Evolutionary conservation across 2,888 invertebrate species (phyloP), one percentile per base, ranked within the genome.

Genomic region (Acrocyrtus sp.): DNA sequence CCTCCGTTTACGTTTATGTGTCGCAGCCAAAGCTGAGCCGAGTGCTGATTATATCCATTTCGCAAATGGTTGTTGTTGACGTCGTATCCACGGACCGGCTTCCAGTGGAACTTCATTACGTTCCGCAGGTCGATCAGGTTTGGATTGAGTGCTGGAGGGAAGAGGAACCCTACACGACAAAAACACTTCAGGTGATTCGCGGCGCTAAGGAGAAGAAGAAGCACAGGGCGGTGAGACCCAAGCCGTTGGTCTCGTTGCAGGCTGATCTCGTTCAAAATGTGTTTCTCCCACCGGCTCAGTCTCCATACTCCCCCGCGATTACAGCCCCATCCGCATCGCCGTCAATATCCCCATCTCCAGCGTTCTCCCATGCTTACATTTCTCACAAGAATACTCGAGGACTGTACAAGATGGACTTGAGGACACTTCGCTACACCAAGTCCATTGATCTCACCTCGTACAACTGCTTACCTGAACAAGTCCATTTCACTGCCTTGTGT

Each of bases 191-290:
- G 82, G 88, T 92, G n/a, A 91, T 92, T 78, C 84, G 91, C 50
- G 90, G 90, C 82, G 91, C 91, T 26, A 88, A 89, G n/a, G 89
- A 91, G 83, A 90, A 90, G 83, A 86, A 89, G 70, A 90, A 90
- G 82, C 92, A 92, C 83, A 89, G 89, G 82, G 90, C 90, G 0
- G 89, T 90, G 1, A 90, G 90, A 83, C 90, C 90, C 1, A 90
- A 91, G 82, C 91, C 91, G 0, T 90, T 92, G 45, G 91, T 91
- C 82, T 17, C 90, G 90, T 82, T 91, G 91, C 82, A 91, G 91
- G 63, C 70, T 83, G 91, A 92, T 84, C 86, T 91, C 80, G 90
- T 91, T 6, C 87, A 87, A 79, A 87, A 88, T 65, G 84, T 90
- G 27, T 90, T 88, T 83, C 87, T 90, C 77, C 90, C 90, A 8